Evolutionary conservation across 2,888 invertebrate species (phyloP), one percentile per base, ranked within the genome.

Genomic region (Adelphocoris suturalis): DNA sequence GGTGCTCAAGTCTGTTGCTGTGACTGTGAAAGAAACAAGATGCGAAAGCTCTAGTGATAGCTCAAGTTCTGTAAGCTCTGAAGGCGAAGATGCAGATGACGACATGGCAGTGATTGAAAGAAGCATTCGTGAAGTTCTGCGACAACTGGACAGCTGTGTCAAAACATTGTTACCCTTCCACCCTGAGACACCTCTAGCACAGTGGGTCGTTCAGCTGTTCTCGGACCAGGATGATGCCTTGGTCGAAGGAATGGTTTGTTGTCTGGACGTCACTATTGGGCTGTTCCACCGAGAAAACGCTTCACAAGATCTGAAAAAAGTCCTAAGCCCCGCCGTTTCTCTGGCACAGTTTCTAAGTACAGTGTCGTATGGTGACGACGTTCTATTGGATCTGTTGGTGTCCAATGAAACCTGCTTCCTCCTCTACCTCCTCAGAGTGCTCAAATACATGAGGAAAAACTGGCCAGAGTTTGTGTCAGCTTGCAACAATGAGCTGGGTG

Each of bases 391-490:
- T 93, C 96, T 97, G 92, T 95, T 98, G 91, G 97, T 98, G 19
- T 97, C 97, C 93, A 98, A 97, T 92, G 98, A 98, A 93, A 98
- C 98, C 1, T 98, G 97, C 93, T 98, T 98, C 93, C 94, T 98
- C 89, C 93, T 98, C 57, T 98, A 98, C 93, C 94, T 98, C 92
- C 94, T 98, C 91, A 94, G 97, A 92, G 96, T 97, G 93, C 94
- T 98, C 89, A 98, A 98, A 92, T 97, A 97, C 94, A 96, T 97
- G 2, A 95, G 96, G 91, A 95, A 96, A 91, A 97, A 97, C 93
- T 98, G 97, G 97, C 94, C 96, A 0, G 97, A 96, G 93, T 97
- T 98, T 93, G 95, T 97, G 7, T 95, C 95, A 84, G 96, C 97
- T 90, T 97, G 97, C 93, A 96, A 96, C 90, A 94, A 95, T 91